Evolutionary conservation across 1,140 invertebrate genomes (phyloP).

Genomic region (Hyphantria cunea): DNA sequence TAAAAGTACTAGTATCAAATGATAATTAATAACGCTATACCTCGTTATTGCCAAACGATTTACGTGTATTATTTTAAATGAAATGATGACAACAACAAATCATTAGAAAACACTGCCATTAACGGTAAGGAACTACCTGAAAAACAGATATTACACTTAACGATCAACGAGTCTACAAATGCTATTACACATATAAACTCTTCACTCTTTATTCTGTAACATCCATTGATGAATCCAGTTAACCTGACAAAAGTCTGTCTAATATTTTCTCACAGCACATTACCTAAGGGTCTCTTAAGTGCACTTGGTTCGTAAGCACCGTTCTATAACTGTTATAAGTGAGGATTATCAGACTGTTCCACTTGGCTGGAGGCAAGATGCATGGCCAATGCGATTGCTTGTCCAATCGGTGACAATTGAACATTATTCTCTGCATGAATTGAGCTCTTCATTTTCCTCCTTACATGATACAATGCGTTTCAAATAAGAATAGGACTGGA

Average conservation of each 20-base stretch:
- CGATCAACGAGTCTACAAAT: background rate
- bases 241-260: conserved; percentile 4
- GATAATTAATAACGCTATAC: no score
- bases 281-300: conserved; percentile 14
- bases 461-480: no score
- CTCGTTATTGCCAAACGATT: no score
- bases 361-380: conserved; percentile 12
- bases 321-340: conserved; percentile 8
- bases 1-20: no score
- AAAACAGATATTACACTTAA: no score
- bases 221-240: conserved; percentile 6
- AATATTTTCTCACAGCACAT: conserved; percentile 25
- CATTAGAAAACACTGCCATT: no score
- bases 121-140: no score
- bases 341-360: conserved; percentile 23
- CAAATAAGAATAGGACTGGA: no score
- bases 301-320: conserved; percentile 4
- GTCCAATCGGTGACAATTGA: conserved; percentile 21
- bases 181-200: background rate
- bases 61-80: no score
- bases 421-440: conserved; percentile 20
- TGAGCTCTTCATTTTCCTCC: background rate
- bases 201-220: background rate
- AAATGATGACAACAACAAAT: no score
- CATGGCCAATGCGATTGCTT: conserved; percentile 7